Base-by-base conservation (phyloP, 2,797 vertebrate species). In the Melanotaenia trifasciata region DNA sequence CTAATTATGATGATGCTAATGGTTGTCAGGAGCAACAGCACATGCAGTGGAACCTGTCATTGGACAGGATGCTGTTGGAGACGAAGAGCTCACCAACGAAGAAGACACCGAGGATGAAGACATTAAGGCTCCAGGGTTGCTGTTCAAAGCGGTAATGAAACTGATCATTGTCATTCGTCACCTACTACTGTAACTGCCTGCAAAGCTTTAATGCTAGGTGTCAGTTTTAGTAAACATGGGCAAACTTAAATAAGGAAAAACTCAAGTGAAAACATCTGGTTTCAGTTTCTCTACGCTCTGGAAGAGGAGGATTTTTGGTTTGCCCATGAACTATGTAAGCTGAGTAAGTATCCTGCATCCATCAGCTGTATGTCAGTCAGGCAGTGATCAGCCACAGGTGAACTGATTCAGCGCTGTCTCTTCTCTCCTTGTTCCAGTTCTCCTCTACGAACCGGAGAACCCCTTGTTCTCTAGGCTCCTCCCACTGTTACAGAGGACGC, bases 271-370 rank as follows among this genome's bases (percentile, higher is more conserved):
- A 33, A 10, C 33, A 72, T 91, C 88, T 84, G 50, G 22, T 86
- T 94, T 82, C 78, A 97, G 96, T 96, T 97, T 83, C 90, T 97
- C 67, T 84, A 87, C 85, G 95, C 96, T 74, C 78, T 96, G 92
- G 95, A 88, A 94, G 81, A 84, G 43, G 87, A 66, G 73, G 90
- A 96, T 67, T 95, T 94, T 54, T 77, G 43, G 60, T 78, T 93
- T 76, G 94, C 95, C 58, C 90, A 90, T 75, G 95, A 93, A 70
- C 93, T 96, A 70, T 97, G 96, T 93, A 91, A 94, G 76, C 96
- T 94, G 93, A 96, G 96, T 97, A 93, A 61, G 96, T 95, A 56
- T 67, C 45, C 72, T 69, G 59, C 38, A 24, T 67, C 12, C 51
- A 45, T 72, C 64, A 54, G 16, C 33, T 60, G 32, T 72, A 1